phyloP scores from a whole-genome alignment of 2,797 vertebrate genomes.

The Artibeus lituratus region DNA sequence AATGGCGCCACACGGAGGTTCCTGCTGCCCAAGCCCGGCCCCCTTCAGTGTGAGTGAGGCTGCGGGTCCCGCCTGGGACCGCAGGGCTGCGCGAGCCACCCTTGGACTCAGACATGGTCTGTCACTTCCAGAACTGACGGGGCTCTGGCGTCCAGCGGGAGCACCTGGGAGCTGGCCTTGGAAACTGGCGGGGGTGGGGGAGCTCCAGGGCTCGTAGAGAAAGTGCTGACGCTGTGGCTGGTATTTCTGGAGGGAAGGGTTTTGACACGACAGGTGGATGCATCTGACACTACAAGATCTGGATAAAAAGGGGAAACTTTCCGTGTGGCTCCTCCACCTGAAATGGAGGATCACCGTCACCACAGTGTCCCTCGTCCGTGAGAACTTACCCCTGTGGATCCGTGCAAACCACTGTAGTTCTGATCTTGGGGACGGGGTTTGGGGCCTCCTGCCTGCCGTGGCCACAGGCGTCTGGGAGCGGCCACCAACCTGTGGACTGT shows the following conservation, averaged over 20 bases:
- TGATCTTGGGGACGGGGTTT: neutral
- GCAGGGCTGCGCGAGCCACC: too few species aligned
- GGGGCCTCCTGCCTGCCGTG: neutral
- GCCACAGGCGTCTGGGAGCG: neutral
- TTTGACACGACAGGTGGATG: neutral
- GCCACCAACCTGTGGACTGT: neutral
- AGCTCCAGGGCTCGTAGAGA: neutral
- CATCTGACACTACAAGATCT: neutral
- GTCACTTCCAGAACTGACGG: too few species aligned
- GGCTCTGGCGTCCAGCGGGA: neutral
- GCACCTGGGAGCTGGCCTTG: neutral
- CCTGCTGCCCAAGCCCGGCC: too few species aligned
- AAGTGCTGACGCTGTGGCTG: neutral
- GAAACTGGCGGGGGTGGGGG: neutral
- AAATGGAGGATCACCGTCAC: neutral
- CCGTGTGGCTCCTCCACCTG: neutral
- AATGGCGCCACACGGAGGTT: too few species aligned
- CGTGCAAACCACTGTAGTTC: neutral
- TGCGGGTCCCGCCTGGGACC: neutral
- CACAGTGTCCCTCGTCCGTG: rapidly evolving
- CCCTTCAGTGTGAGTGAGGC: too few species aligned
- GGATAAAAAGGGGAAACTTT: neutral
- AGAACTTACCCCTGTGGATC: neutral
- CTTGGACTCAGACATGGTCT: too few species aligned
- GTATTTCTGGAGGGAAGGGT: neutral